Percentiles rank a stretch among this genome's conserved stretches.
Conservation (phyloP, 2,888 invertebrate species). For the Cataglyphis livida region DNA sequence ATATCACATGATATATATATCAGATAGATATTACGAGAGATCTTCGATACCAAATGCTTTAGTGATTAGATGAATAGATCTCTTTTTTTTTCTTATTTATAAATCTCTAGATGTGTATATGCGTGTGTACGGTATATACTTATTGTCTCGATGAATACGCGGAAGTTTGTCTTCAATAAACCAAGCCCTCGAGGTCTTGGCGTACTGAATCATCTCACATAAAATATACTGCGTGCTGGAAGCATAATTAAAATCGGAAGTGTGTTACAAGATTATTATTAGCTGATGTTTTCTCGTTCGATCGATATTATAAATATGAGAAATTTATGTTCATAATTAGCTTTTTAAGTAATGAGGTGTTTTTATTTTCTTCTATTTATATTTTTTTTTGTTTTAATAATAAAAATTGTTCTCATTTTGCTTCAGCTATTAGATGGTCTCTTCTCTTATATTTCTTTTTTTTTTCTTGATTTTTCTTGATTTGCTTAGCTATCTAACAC, state of each 20-base stretch:
- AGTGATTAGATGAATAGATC: not conserved
- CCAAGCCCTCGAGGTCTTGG: constrained; percentile 17
- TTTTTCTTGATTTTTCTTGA: not conserved
- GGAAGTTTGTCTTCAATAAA: constrained; percentile 38
- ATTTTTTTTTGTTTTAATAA: not conserved
- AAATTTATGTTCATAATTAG: not conserved
- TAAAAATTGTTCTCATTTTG: not conserved
- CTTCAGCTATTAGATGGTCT: not conserved
- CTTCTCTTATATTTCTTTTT: not conserved
- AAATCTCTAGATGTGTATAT: not conserved
- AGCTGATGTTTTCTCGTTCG: not conserved
- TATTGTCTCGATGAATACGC: constrained; percentile 28
- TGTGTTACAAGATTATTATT: constrained; percentile 25
- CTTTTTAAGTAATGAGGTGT: not conserved
- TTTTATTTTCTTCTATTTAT: not conserved
- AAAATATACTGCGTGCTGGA: not conserved
- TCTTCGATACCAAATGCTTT: not conserved
- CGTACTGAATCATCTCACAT: constrained; percentile 20
- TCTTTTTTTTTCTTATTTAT: constrained; percentile 8
- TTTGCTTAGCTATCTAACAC: not conserved
- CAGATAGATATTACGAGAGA: constrained; percentile 1
- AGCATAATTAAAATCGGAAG: constrained; percentile 39
- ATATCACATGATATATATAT: constrained; percentile 8
- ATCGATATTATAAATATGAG: not conserved
- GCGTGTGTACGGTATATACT: not conserved